These are phyloP conservation scores for Botia almorhae DNA, from an alignment of 2,797 vertebrate species.

Conservation along the genomic window DNA sequence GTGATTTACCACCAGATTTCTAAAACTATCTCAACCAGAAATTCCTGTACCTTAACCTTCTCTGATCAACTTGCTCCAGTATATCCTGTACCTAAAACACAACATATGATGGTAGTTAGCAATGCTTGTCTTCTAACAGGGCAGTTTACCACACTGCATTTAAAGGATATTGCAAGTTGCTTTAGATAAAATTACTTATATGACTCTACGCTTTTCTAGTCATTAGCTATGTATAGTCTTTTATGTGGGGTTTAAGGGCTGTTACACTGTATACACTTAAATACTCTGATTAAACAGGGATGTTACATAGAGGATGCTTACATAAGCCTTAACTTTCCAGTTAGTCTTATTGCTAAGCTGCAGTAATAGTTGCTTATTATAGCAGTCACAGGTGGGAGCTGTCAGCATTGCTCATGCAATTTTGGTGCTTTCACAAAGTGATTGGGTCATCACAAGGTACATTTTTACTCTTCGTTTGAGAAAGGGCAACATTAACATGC, in stretches of 20 bases:
- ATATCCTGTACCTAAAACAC: no score
- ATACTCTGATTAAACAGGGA: background rate
- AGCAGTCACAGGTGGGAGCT: slow-evolving; percentile 8
- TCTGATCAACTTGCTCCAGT: no score
- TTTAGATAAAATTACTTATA: no score
- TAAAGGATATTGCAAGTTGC: no score
- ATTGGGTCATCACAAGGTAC: slow-evolving; percentile 44
- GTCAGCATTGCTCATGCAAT: slow-evolving; percentile 27
- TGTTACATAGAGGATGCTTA: background rate
- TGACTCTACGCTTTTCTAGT: no score
- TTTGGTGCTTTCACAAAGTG: slow-evolving; percentile 48
- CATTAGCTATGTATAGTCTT: no score
- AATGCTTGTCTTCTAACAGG: no score
- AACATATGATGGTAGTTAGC: no score
- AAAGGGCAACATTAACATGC: slow-evolving; percentile 66
- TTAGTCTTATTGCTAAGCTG: background rate
- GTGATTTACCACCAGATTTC: no score
- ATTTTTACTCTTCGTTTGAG: slow-evolving; percentile 62
- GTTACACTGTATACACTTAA: background rate
- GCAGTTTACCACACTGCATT: no score
- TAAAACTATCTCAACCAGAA: no score
- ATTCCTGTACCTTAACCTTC: no score
- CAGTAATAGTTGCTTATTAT: slow-evolving; percentile 7
- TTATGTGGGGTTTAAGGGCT: background rate
- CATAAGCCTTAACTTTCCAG: background rate